A percentile compares a stretch with the other conserved stretches of the same genome.
Conservation (phyloP, 2,888 invertebrate species). For the Ryuthela nishihirai region DNA sequence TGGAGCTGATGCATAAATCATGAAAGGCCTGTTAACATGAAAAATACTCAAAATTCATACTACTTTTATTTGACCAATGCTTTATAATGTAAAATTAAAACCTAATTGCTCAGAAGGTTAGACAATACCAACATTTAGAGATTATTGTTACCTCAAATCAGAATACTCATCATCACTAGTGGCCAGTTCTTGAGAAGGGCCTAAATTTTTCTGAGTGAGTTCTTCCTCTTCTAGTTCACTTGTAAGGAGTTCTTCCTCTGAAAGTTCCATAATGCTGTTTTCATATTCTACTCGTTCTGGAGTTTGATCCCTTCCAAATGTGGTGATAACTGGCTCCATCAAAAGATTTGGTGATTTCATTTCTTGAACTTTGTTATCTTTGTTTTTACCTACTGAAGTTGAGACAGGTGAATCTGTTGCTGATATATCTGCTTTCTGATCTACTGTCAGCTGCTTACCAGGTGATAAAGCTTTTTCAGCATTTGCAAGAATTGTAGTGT, state of each 20-base stretch:
- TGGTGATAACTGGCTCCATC: slow-evolving; percentile 7
- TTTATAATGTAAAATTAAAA: no score
- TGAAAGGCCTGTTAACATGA: no score
- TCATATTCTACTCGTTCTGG: slow-evolving; percentile 77
- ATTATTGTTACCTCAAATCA: slow-evolving; percentile 45
- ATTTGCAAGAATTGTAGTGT: slow-evolving; percentile 22
- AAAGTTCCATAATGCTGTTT: slow-evolving; percentile 55
- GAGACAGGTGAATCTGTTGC: not conserved
- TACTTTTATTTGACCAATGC: no score
- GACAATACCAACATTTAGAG: slow-evolving; percentile 50
- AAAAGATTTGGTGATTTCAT: slow-evolving; percentile 6
- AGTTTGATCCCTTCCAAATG: slow-evolving; percentile 53
- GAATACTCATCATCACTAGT: slow-evolving; percentile 57
- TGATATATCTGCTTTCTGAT: not conserved
- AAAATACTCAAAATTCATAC: no score
- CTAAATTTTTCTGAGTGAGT: slow-evolving; percentile 89
- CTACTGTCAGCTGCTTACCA: not conserved
- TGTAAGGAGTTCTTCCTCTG: slow-evolving; percentile 57
- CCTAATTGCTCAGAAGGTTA: no score
- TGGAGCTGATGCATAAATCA: no score
- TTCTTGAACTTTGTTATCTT: not conserved
- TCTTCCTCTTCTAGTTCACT: slow-evolving; percentile 90
- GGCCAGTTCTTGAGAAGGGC: slow-evolving; percentile 69
- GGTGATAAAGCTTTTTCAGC: slow-evolving; percentile 35
- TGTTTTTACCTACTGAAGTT: not conserved